Evolutionary conservation across 2,888 invertebrate species (phyloP).

Genomic region (Achlya flavicornis): DNA sequence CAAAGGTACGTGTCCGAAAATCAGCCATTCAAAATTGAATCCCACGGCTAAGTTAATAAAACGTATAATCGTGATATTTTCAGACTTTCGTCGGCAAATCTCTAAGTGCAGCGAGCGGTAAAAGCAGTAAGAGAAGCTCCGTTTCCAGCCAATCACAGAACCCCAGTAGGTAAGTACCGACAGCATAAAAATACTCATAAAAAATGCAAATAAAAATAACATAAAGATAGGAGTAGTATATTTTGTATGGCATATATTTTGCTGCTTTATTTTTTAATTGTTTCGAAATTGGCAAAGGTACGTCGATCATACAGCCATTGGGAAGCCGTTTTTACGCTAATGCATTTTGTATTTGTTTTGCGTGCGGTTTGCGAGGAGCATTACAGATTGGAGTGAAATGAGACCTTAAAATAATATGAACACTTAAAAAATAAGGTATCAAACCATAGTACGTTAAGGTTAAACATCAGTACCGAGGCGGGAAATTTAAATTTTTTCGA

Average conservation of each 20-base stretch:
- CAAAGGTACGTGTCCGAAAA: slow-evolving; percentile 75
- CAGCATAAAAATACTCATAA: slow-evolving; percentile 15
- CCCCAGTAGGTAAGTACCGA: slow-evolving; percentile 71
- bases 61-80: slow-evolving; percentile 21
- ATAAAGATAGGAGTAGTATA: slow-evolving; percentile 33
- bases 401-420: neutral
- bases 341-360: slow-evolving; percentile 78
- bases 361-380: slow-evolving; percentile 52
- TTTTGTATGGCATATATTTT: slow-evolving; percentile 74
- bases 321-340: slow-evolving; percentile 49
- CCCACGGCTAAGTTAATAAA: neutral
- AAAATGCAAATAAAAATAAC: slow-evolving; percentile 12
- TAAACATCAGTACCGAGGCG: too few species aligned
- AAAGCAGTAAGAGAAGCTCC: slow-evolving; percentile 77
- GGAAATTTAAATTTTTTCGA: too few species aligned
- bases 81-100: slow-evolving; percentile 80
- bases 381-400: slow-evolving; percentile 14
- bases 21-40: slow-evolving; percentile 7
- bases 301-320: neutral
- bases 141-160: slow-evolving; percentile 77
- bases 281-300: slow-evolving; percentile 42
- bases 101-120: slow-evolving; percentile 72
- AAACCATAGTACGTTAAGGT: neutral
- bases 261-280: slow-evolving; percentile 76
- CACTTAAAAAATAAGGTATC: neutral